phyloP scores from a whole-genome alignment of 1,140 invertebrate species.

The Drosophila saltans region DNA sequence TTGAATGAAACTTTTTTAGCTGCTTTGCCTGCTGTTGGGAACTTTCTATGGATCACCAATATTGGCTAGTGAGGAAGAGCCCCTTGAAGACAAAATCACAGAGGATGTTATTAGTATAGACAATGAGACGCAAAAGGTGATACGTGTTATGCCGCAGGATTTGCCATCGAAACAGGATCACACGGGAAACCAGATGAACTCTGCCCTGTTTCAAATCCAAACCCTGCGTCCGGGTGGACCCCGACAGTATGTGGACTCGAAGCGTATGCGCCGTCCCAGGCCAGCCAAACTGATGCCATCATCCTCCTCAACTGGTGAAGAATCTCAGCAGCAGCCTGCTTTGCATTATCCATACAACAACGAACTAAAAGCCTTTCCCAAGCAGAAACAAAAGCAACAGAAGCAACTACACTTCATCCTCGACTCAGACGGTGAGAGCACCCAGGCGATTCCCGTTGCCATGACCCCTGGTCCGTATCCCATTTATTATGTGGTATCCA shows the following conservation, averaged over 20 bases:
- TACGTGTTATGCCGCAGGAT: constrained; percentile 70
- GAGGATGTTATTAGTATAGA: constrained; percentile 74
- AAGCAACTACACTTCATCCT: constrained; percentile 69
- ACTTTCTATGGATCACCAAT: constrained; percentile 15
- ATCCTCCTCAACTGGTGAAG: constrained; percentile 57
- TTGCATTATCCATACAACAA: constrained; percentile 59
- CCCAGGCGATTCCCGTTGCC: constrained; percentile 60
- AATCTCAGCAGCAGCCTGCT: constrained; percentile 46
- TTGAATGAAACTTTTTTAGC: constrained; percentile 20
- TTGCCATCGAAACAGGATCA: constrained; percentile 64
- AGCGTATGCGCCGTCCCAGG: constrained; percentile 58
- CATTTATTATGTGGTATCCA: constrained; percentile 75
- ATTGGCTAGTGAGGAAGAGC: constrained; percentile 30
- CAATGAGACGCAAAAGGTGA: constrained; percentile 75
- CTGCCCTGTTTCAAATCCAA: constrained; percentile 72
- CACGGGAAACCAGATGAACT: constrained; percentile 60
- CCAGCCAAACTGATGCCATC: constrained; percentile 26
- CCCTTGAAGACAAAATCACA: constrained; percentile 48
- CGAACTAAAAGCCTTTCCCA: constrained; percentile 77
- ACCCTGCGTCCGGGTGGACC: constrained; percentile 49
- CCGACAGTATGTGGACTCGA: constrained; percentile 65
- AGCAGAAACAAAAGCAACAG: constrained; percentile 74
- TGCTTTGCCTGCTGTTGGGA: constrained; percentile 31
- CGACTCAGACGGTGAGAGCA: constrained; percentile 33
- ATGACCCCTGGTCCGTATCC: constrained; percentile 76